A percentile compares a stretch with the other conserved stretches of the same genome.
These are phyloP conservation scores for Avahi laniger DNA, from an alignment of 2,797 vertebrate species.

Conservation along the genomic window DNA sequence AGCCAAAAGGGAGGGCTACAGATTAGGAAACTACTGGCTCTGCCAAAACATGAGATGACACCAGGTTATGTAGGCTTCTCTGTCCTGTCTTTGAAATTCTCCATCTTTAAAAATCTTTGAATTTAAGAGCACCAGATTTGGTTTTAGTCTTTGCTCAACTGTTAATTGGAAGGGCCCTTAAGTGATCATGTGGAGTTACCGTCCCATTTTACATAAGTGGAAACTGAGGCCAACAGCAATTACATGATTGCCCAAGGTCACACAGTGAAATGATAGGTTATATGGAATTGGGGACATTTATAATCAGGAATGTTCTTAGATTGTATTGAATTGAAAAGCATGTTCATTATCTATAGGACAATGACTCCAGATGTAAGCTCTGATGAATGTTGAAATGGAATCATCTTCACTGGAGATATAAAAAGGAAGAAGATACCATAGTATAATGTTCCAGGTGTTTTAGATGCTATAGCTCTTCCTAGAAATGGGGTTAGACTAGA, in stretches of 20 bases:
- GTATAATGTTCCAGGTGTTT: neutral
- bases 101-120: neutral
- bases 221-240: neutral
- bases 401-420: neutral
- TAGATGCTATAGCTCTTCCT: neutral
- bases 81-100: neutral
- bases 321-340: neutral
- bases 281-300: neutral
- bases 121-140: conserved; percentile 4
- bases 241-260: neutral
- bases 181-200: neutral
- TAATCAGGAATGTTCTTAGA: neutral
- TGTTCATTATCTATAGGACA: neutral
- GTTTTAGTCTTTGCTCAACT: neutral
- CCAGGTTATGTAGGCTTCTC: neutral
- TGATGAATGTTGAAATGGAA: neutral
- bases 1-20: neutral
- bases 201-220: neutral
- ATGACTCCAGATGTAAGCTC: conserved; percentile 12
- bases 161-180: neutral
- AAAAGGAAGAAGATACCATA: conserved; percentile 3
- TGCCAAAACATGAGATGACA: neutral
- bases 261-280: neutral
- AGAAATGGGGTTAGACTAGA: conserved; percentile 10
- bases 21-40: neutral